phyloP scores from a whole-genome alignment of 2,113 vertebrate genomes.

The Mionectes macconnelli region DNA sequence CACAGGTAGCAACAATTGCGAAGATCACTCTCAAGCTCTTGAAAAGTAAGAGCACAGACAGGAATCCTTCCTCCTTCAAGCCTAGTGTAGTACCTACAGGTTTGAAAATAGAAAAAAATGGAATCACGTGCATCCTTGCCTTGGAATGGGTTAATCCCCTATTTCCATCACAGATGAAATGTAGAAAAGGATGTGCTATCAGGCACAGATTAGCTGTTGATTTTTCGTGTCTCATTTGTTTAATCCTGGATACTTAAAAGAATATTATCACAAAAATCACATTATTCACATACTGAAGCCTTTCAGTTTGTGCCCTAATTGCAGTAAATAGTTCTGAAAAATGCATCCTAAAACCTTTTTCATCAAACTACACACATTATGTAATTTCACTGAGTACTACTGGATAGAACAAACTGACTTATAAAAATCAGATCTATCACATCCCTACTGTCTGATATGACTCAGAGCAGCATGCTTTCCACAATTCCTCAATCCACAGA shows the following conservation, averaged over 20 bases:
- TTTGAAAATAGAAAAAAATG: background rate
- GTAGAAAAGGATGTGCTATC: background rate
- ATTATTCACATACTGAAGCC: background rate
- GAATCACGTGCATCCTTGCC: background rate
- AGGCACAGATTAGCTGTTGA: background rate
- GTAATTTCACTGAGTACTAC: background rate
- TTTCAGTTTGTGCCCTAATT: background rate
- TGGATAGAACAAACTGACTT: background rate
- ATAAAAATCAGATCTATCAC: background rate
- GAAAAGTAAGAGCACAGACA: slow-evolving; percentile 89
- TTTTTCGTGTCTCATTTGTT: background rate
- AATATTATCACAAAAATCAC: background rate
- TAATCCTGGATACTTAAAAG: background rate
- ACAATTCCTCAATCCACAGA: background rate
- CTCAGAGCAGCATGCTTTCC: background rate
- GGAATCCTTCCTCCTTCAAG: slow-evolving; percentile 90
- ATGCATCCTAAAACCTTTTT: background rate
- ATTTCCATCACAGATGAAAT: background rate
- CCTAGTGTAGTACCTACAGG: slow-evolving; percentile 84
- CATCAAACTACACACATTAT: background rate
- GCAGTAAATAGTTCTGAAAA: background rate
- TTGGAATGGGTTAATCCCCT: background rate
- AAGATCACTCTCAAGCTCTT: slow-evolving; percentile 94
- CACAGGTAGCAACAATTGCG: slow-evolving; percentile 95
- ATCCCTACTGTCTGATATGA: background rate